These are phyloP conservation scores for Bungarus multicinctus DNA, from an alignment of 2,113 vertebrate species.

Conservation along the genomic window DNA sequence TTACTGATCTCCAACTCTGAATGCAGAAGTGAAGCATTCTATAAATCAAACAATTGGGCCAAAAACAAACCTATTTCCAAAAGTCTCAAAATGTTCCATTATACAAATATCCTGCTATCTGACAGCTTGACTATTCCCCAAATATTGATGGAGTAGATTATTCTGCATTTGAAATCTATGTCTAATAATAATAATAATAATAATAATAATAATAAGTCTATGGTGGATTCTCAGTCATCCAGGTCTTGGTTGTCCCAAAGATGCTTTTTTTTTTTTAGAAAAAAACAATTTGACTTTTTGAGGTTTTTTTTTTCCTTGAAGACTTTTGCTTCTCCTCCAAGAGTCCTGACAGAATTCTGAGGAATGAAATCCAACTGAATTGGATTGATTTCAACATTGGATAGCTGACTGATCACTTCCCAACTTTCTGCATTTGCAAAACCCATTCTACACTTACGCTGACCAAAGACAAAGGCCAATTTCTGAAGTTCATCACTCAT, in stretches of 20 bases:
- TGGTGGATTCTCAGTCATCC: too few species aligned
- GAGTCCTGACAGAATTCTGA: not conserved
- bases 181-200: too few species aligned
- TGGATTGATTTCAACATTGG: not conserved
- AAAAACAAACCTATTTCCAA: not conserved
- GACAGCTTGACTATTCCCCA: not conserved
- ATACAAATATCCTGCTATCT: not conserved
- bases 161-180: not conserved
- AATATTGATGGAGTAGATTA: too few species aligned
- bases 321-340: not conserved
- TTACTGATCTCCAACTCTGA: too few species aligned
- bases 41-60: not conserved
- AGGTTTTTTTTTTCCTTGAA: too few species aligned
- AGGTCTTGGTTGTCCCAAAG: too few species aligned
- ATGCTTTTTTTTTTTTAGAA: too few species aligned
- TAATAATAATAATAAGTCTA: too few species aligned
- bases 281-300: too few species aligned
- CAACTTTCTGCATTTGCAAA: not conserved
- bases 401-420: not conserved
- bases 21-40: not conserved
- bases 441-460: not conserved
- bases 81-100: not conserved
- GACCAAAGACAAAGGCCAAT: not conserved
- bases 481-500: too few species aligned
- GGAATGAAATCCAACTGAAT: not conserved